A percentile compares a stretch with the other conserved stretches of the same genome.
Evolutionary conservation across 1,140 invertebrate genomes (phyloP).

Genomic region (Prorops nasuta): DNA sequence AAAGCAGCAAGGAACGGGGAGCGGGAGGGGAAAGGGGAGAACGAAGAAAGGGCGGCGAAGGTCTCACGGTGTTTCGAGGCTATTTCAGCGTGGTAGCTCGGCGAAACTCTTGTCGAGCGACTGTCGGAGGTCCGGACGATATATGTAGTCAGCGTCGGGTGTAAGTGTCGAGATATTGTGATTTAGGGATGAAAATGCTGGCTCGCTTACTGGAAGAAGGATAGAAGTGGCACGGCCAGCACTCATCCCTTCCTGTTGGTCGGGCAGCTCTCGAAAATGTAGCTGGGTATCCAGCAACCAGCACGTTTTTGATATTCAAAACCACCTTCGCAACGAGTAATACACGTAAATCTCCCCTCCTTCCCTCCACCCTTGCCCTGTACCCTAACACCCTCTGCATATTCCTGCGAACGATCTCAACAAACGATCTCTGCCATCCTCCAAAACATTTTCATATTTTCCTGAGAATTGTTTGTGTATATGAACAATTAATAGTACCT

Average conservation of each 20-base stretch:
- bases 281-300: conserved; percentile 9
- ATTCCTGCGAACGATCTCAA: no score
- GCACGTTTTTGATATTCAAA: conserved; percentile 21
- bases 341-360: conserved; percentile 21
- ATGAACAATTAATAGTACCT: no score
- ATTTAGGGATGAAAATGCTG: conserved; percentile 12
- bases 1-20: neutral
- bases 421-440: no score
- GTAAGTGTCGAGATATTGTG: conserved; percentile 13
- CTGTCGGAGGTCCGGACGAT: no score
- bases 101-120: no score
- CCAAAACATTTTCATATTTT: no score
- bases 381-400: no score
- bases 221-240: neutral
- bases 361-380: neutral
- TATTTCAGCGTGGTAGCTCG: no score
- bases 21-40: neutral
- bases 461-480: no score
- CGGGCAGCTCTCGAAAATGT: neutral
- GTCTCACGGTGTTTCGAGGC: no score
- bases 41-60: no score
- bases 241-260: neutral
- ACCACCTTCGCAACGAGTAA: conserved; percentile 16
- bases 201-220: neutral
- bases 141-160: neutral